Base-by-base conservation (phyloP, 2,113 vertebrate genomes). In the Carollia perspicillata region DNA sequence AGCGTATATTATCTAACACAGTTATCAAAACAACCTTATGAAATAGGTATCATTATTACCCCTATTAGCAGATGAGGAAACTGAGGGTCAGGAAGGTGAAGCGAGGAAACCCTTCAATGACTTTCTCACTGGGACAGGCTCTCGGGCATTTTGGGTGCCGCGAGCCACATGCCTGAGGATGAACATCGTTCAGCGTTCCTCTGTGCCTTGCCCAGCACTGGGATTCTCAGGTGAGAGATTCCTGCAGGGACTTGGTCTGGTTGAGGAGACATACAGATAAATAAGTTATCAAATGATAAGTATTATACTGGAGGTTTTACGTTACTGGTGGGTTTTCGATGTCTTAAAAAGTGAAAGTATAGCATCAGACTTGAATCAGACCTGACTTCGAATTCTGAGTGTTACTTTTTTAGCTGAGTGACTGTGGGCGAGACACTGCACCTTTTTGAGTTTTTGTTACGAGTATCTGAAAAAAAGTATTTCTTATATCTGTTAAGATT, bases 11-110 rank as follows among this genome's bases (percentile, higher is more conserved):
- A 92, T 95, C 96, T 96, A 89, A 94, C 58, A 42, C 72, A 55
- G 78, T 95, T 96, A 97, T 95, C 96, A 95, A 96, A 97, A 96
- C 96, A 96, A 35, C 90, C 68, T 90, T 93, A 95, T 55, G 81
- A 97, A 96, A 94, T 53, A 80, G 90, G 81, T 88, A 69, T 97
- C 84, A 77, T 97, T 93, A 97, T 97, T 93, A 90, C 94, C 66
- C 88, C 91, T 93, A 44, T 93, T 97, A 96, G 88, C 84, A 92
- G 90, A 90, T 90, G 96, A 81, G 40, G 94, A 95, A 94, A 96
- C 95, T 80, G 90, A 96, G 69, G 92, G 95, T 97, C 87, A 88
- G 6, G 30, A 49, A 96, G 80, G 92, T 90, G 93, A 92, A 92
- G 53, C 0, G 30, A 95, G 53, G 80, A 79, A 97, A 65, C 23